Conservation (phyloP, 2,797 vertebrate species). For the Chrosomus eos region DNA sequence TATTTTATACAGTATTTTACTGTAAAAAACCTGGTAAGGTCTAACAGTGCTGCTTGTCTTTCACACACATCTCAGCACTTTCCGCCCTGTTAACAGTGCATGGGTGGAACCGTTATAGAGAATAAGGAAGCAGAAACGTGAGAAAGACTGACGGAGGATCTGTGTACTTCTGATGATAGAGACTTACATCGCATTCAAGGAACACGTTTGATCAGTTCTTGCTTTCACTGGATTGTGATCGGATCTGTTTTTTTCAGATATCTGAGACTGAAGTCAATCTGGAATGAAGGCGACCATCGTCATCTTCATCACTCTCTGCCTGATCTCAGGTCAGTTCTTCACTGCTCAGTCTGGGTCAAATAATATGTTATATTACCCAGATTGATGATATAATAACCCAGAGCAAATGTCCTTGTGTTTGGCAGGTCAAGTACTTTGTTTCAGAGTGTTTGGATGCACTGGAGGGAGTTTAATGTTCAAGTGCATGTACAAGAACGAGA, state of each 20-base stretch:
- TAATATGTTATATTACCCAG: not conserved
- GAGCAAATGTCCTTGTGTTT: not conserved
- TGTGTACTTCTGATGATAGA: not conserved
- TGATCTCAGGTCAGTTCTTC: slow-evolving; percentile 15
- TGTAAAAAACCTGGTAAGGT: no score
- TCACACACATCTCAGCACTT: not conserved
- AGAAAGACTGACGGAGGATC: not conserved
- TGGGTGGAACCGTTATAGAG: not conserved
- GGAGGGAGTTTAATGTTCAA: slow-evolving; percentile 11
- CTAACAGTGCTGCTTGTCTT: not conserved
- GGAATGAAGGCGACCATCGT: not conserved
- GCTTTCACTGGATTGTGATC: not conserved
- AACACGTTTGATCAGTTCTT: not conserved
- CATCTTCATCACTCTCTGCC: not conserved
- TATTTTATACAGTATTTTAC: no score
- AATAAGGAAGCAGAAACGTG: not conserved
- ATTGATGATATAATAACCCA: not conserved
- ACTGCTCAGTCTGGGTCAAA: not conserved
- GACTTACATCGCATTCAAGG: not conserved
- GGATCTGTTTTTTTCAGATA: not conserved
- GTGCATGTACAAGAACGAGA: not conserved
- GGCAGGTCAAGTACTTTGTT: not conserved
- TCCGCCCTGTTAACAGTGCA: not conserved
- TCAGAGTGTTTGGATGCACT: not conserved
- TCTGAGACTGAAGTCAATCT: not conserved